Base-by-base conservation (phyloP, 1,140 invertebrate genomes). In the Asobara japonica region DNA sequence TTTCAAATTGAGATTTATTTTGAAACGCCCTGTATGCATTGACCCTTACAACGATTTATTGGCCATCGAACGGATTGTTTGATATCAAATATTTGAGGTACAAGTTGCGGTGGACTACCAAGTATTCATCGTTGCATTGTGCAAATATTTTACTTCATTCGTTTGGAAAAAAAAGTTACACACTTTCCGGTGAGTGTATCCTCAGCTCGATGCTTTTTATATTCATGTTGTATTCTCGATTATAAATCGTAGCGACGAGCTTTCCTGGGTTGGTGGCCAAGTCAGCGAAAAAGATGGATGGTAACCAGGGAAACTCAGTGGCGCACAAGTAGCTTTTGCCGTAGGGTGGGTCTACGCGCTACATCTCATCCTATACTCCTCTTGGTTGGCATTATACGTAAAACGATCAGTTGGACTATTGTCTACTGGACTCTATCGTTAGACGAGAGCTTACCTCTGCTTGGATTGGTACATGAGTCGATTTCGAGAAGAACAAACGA, bases 261-360 rank as follows among this genome's bases (percentile, higher is more conserved):
- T 10, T 10, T 6, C 20, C n/a, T n/a, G 69, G 74, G 65, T 45
- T 5, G 65, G 33, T 75, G 51, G 51, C 65, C 51, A 38, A 77
- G 73, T 79, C 74, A 77, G 75, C 61, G 69, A 76, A 76, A 76
- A 74, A 79, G 77, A 79, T 80, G 62, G 74, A 81, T 79, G 73
- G 69, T 38, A 22, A 65, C 27, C 16, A 18, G 38, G 51, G 20
- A 60, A 31, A 48, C 31, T 36, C n/a, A 16, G 30, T 33, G 48
- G 64, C 71, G 66, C 60, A 61, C 69, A 70, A 74, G 71, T 66
- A 71, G 27, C 25, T 45, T 36, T 56, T 56, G 25, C 60, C 68
- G 38, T 60, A 72, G 76, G 66, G 74, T 71, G 73, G 66, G 29
- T 82, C 74, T 72, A 45, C 7, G 77, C 75, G 74, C 75, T 73